Evolutionary conservation across 2,113 vertebrate species (phyloP), one percentile per base, ranked within the genome.

Genomic region (Microtus montanus): DNA sequence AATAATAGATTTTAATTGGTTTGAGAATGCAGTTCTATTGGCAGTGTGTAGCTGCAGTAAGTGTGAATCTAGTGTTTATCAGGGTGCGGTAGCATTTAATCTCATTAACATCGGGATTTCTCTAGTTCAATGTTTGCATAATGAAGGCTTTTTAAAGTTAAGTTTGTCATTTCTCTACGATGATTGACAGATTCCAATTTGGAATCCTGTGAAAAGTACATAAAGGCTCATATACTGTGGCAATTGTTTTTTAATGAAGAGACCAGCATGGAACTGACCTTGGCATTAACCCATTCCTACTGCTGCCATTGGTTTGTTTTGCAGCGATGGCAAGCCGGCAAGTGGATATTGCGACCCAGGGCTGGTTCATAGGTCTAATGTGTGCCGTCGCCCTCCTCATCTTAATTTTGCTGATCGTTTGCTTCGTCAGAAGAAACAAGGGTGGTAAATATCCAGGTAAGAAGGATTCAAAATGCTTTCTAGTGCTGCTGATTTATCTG

Each of bases 301-400:
- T 2, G 9, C 95, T 6, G 3, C 79, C 94, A 35, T 71, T 75
- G 52, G 91, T 96, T 94, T 95, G 10, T 97, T 93, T 98, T 97
- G 58, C 96, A 99, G 99, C 99, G 71, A 99, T 99, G 99, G 98
- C 99, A 26, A 99, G 99, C 96, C 99, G 99, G 41, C 99, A 99
- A 97, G 99, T 99, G 93, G 99, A 99, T 97, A 99, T 99, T 90
- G 99, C 99, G 64, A 99, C 99, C 79, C 99, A 99, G 98, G 99
- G 99, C 97, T 99, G 99, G 99, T 99, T 99, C 98, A 99, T 99
- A 96, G 99, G 99, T 91, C 99, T 99, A 12, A 99, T 99, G 99
- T 99, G 99, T 96, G 99, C 99, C 94, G 99, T 99, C 13, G 99
- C 99, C 87, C 99, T 99, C 94, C 99, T 99, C 92, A 99, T 99